Evolutionary conservation across 1,140 invertebrate species (phyloP), one percentile per base, ranked within the genome.

Genomic region (Drosophila rhopaloa): DNA sequence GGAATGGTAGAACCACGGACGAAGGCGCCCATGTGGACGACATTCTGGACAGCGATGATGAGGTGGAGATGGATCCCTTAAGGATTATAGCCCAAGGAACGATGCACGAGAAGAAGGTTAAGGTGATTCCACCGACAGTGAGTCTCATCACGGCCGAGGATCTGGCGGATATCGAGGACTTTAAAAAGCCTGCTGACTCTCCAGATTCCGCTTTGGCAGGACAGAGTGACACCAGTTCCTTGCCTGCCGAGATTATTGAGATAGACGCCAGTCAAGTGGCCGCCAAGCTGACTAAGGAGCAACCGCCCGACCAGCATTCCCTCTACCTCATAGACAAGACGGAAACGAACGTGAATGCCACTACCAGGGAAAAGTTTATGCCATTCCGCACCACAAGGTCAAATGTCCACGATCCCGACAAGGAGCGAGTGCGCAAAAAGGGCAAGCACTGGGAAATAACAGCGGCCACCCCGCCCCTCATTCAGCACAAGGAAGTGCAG

Each of bases 361-460:
- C 91, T 67, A 50, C 79, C 14, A 90, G 83, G 11, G 91, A 93
- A 41, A 92, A 93, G 27, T 96, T 95, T 74, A 94, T 94, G 75
- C 95, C 95, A 13, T 95, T 94, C 68, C 94, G 94, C 91, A 95
- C 95, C 16, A 95, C 95, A 27, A 93, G 93, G 46, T 93, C 93
- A 13, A 93, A 95, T 92, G 93, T 94, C 3, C 94, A 95, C 65
- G 94, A 95, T 90, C 94, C 94, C 29, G 92, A 92, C 63, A 95
- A 95, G 78, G 95, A 95, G 88, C 94, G 94, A 56, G 51, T 91
- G 6, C 93, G 94, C 55, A 95, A 94, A 63, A 93, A 93, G 29
- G 81, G 80, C 51, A 94, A 94, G 90, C 77, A 95, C 81, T 96
- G 95, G 95, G 95, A 96, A 91, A 91, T 95, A 4, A 96, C 95